Conservation (phyloP, 2,888 invertebrate species). For the Ophioninae sp. region DNA sequence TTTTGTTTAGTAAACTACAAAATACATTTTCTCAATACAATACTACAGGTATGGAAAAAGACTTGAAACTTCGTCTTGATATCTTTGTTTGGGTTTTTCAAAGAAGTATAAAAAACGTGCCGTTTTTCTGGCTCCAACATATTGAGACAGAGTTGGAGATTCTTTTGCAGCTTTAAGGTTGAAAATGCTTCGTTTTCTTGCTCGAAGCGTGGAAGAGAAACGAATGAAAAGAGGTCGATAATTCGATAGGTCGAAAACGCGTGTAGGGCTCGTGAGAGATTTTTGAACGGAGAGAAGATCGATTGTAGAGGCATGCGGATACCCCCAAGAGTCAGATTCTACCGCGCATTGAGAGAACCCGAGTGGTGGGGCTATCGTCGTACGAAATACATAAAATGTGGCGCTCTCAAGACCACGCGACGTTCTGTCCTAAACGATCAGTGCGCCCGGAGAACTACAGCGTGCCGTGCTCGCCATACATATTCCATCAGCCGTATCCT, state of each 20-base stretch:
- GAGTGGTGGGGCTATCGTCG: constrained; percentile 52
- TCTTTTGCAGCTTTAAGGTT: background rate
- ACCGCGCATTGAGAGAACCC: background rate
- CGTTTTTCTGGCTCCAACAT: too few relatives aligned
- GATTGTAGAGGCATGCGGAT: constrained; percentile 10
- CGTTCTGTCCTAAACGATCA: constrained; percentile 64
- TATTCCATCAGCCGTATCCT: constrained; percentile 10
- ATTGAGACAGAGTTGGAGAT: background rate
- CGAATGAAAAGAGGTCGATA: background rate
- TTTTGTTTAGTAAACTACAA: too few relatives aligned
- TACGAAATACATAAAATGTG: constrained; percentile 68
- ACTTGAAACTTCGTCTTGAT: too few relatives aligned
- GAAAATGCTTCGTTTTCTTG: background rate
- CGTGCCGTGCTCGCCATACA: constrained; percentile 5
- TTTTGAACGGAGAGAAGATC: constrained; percentile 7
- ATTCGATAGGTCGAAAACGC: constrained; percentile 1
- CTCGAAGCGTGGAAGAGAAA: background rate
- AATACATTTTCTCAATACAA: too few relatives aligned
- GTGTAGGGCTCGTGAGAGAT: constrained; percentile 15
- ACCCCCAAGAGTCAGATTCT: constrained; percentile 23
- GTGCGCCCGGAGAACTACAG: constrained; percentile 37
- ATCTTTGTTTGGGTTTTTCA: too few relatives aligned
- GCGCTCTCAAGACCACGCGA: constrained; percentile 63
- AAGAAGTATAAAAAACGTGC: too few relatives aligned
- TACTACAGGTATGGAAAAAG: too few relatives aligned